Evolutionary conservation across 2,113 vertebrate species (phyloP).

Genomic region (Saccopteryx leptura): DNA sequence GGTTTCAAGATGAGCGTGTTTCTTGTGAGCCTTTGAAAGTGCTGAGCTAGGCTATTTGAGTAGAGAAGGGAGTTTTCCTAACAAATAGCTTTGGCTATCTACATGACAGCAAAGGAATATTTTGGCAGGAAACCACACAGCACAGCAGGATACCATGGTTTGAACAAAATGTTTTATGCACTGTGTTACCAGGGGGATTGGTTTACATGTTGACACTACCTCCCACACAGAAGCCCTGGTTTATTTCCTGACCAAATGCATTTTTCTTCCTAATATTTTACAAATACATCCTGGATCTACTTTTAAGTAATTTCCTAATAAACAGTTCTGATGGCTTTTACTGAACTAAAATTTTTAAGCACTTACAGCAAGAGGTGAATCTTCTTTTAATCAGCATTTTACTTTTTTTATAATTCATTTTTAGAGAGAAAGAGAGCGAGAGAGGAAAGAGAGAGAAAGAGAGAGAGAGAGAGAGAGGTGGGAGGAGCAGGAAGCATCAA

Average conservation of each 20-base stretch:
- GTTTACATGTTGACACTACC: conserved; percentile 70
- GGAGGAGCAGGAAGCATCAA: too few relatives aligned
- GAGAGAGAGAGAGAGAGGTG: too few relatives aligned
- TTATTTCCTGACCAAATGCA: conserved; percentile 70
- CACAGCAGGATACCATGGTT: conserved; percentile 72
- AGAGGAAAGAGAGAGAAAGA: too few relatives aligned
- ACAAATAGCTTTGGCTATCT: conserved; percentile 73
- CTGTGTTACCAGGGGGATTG: conserved; percentile 74
- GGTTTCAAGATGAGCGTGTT: background rate
- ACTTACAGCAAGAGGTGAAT: background rate
- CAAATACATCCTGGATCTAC: conserved; percentile 6
- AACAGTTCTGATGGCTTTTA: background rate
- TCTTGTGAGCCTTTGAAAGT: background rate
- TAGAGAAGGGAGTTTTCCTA: conserved; percentile 48
- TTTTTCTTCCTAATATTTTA: conserved; percentile 64
- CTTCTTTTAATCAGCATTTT: conserved; percentile 35
- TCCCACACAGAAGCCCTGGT: conserved; percentile 13
- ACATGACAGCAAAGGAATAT: conserved; percentile 66
- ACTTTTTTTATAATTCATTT: conserved; percentile 47
- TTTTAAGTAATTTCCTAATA: conserved; percentile 49
- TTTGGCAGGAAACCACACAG: conserved; percentile 77
- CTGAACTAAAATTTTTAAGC: conserved; percentile 47
- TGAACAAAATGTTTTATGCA: conserved; percentile 83
- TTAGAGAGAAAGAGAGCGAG: too few relatives aligned
- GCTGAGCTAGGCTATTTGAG: conserved; percentile 17